Percentiles rank a stretch among this genome's conserved stretches.
Conservation (phyloP, 2,113 vertebrate genomes). For the Myotis brandtii region DNA sequence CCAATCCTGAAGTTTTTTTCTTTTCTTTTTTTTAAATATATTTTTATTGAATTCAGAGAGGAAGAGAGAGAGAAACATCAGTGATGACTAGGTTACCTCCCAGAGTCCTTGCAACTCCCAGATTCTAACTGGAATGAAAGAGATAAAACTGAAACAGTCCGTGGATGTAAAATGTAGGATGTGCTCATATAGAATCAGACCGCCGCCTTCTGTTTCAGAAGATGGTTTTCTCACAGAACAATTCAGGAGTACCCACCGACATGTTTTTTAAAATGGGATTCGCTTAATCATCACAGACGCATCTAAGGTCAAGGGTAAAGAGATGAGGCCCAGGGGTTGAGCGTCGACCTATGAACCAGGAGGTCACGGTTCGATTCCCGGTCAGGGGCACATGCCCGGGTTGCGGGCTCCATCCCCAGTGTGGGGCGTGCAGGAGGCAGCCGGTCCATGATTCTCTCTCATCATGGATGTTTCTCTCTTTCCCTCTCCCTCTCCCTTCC, state of each 20-base stretch:
- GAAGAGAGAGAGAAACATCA: too few relatives aligned
- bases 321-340: not conserved
- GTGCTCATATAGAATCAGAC: not conserved
- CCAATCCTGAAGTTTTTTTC: constrained; percentile 89
- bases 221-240: not conserved
- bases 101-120: not conserved
- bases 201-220: not conserved
- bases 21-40: not conserved
- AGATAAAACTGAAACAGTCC: not conserved
- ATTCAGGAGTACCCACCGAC: not conserved
- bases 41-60: too few relatives aligned
- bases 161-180: not conserved
- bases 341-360: too few relatives aligned
- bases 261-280: constrained; percentile 14
- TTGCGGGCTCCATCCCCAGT: too few relatives aligned
- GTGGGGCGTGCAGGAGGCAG: too few relatives aligned
- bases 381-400: too few relatives aligned
- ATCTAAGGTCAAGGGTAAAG: not conserved
- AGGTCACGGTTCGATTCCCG: too few relatives aligned
- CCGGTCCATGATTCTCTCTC: too few relatives aligned
- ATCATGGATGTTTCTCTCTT: too few relatives aligned
- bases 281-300: not conserved
- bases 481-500: too few relatives aligned
- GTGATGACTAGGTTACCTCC: fast-evolving
- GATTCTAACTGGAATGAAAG: not conserved